Conservation (phyloP, 53 echinoderm and acorn worm species). For the Astropecten irregularis region DNA sequence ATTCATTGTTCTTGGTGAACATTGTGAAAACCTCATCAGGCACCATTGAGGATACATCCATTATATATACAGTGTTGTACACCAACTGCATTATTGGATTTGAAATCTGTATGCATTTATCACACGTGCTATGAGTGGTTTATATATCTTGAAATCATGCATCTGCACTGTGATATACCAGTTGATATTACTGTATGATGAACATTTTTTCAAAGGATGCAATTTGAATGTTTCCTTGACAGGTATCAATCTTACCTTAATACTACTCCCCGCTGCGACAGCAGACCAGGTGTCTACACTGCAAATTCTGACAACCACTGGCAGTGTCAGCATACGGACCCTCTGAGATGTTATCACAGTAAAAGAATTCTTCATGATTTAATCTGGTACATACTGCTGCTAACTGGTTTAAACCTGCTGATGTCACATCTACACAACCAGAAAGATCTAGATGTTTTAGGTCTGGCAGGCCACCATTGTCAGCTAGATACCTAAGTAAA, state of each 20-base stretch:
- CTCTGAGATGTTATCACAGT: constrained; percentile 96
- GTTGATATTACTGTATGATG: no score
- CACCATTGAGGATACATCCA: no score
- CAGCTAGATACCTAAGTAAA: constrained; percentile 57
- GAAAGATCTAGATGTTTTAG: constrained; percentile 91
- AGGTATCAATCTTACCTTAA: neutral
- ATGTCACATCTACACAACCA: constrained; percentile 86
- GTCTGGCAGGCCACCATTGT: constrained; percentile 61
- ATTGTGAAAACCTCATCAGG: no score
- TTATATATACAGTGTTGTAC: no score
- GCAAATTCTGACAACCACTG: constrained; percentile 97
- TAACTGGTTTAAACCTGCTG: constrained; percentile 73
- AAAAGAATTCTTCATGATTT: constrained; percentile 93
- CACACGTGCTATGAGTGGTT: no score
- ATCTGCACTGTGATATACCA: no score
- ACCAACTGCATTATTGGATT: no score
- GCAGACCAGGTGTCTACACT: constrained; percentile 84
- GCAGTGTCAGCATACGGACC: constrained; percentile 92
- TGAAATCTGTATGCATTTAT: no score
- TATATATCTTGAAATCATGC: no score
- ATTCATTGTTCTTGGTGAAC: no score
- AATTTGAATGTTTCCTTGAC: no score
- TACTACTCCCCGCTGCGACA: constrained; percentile 90
- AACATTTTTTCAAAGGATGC: no score
- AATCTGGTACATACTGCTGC: constrained; percentile 69